Evolutionary conservation across 2,113 vertebrate genomes (phyloP), one percentile per base, ranked within the genome.

Genomic region (Ammodytes dubius): DNA sequence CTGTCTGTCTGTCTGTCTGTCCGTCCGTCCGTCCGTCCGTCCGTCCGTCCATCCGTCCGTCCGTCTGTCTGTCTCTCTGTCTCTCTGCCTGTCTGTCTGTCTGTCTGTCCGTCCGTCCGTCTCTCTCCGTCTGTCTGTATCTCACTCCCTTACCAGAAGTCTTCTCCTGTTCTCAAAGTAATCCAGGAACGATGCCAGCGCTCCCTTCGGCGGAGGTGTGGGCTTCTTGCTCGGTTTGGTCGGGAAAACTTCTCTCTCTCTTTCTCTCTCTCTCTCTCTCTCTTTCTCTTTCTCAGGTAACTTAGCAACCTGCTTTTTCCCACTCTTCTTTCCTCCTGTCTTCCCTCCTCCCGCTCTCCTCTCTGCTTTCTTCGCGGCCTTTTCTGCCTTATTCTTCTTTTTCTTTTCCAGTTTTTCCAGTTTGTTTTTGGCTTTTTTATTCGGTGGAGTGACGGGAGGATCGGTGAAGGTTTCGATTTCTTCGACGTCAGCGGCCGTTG

Each of bases 151-250:
- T 94, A 99, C 98, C 75, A 99, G 93, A 43, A 99, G 95, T 10
- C 98, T 93, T 70, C 98, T 95, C 89, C 96, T 96, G 94, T 96
- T 97, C 93, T 99, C 97, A 92, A 99, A 99, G 91, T 97, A 96
- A 39, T 96, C 96, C 92, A 99, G 91, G 79, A 99, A 96, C 58
- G 95, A 94, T 0, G 90, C 79, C 87, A 96, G 93, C 0, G 95
- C 90, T 88, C 95, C 95, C 74, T 91, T 96, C 1, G 95, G 92
- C 2, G 94, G 40, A 40, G 94, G 89, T 2, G 88, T 80, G 10
- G 93, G 94, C 79, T 93, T 97, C 60, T 96, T 92, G 95, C 93
- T n/a, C 42, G 95, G 91, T 63, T 97, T 97, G 1, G 27, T 27
- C 2, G 94, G 89, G 82, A 93, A 95, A 37, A 27, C 27, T 27